Evolutionary conservation across 2,797 vertebrate genomes (phyloP), one percentile per base, ranked within the genome.

Genomic region (Anguilla anguilla): DNA sequence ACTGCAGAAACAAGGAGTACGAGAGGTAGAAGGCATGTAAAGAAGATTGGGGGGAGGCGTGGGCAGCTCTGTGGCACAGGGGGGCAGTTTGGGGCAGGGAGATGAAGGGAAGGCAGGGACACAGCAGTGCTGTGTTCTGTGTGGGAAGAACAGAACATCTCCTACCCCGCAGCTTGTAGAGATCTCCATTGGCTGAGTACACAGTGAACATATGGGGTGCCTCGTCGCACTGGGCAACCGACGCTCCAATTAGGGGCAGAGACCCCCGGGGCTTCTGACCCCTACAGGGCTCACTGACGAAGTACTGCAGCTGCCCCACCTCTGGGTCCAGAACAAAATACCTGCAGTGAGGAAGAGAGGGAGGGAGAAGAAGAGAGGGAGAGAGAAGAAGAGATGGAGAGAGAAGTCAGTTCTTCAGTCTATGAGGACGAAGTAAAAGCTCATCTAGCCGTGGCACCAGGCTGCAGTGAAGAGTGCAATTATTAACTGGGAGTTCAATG

Each of bases 251-350:
- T 67, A 98, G 95, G 87, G 97, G 96, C 91, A 98, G 93, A 83
- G 94, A 93, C 87, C 98, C 98, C 87, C 97, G 94, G 0, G 97
- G 97, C 85, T 97, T 97, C 94, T 97, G 97, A 88, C 91, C 95
- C 92, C 96, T 97, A 91, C 96, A 96, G 88, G 96, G 96, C 59
- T 97, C 97, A 2, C 96, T 98, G 91, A 98, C 96, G 53, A 96
- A 97, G 94, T 98, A 98, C 88, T 97, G 97, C 88, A 98, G 96
- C 92, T 96, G 93, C 31, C 97, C 96, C 0, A 94, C 94, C 89
- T 98, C 97, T 46, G 97, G 97, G 83, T 98, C 97, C 95, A 98
- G 92, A 87, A 98, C 96, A 86, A 98, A 98, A 92, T 98, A 98
- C 94, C 98, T 98, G 90, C 85, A 91, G 84, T 69, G 84, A 57